Percentiles rank a stretch among this genome's conserved stretches.
These are phyloP conservation scores for Heliconius aoede DNA, from an alignment of 2,888 invertebrate species.

Conservation along the genomic window DNA sequence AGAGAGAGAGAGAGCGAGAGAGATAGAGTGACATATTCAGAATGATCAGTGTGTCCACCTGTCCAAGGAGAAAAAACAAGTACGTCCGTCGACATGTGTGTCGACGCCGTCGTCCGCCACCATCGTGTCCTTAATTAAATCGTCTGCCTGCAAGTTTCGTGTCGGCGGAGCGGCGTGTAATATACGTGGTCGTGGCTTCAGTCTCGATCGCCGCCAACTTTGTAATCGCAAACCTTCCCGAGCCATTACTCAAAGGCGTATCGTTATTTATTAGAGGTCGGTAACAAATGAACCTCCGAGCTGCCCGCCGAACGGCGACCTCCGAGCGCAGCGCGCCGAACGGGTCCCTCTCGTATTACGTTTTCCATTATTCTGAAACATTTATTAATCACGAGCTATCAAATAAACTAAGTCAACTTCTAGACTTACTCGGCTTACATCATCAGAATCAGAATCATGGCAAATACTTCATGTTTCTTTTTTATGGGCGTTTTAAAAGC, in stretches of 20 bases:
- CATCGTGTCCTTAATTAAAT: too few species aligned
- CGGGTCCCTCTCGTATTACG: conserved; percentile 43
- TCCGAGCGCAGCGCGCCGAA: neutral
- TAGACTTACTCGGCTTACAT: conserved; percentile 15
- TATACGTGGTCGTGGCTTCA: conserved; percentile 22
- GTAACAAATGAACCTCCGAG: conserved; percentile 50
- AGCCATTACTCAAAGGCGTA: conserved; percentile 53
- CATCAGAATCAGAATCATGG: neutral
- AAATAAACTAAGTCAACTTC: conserved; percentile 28
- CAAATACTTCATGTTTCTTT: neutral
- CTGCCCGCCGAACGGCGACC: conserved; percentile 9
- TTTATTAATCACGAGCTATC: conserved; percentile 45
- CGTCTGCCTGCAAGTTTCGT: conserved; percentile 26
- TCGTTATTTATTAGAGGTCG: conserved; percentile 50
- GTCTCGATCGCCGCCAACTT: conserved; percentile 48
- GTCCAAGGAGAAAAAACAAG: too few species aligned
- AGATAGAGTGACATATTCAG: too few species aligned
- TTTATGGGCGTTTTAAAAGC: neutral
- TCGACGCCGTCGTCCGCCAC: too few species aligned
- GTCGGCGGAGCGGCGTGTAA: conserved; percentile 38
- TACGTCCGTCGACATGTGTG: too few species aligned
- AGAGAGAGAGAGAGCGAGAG: too few species aligned
- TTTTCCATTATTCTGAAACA: conserved; percentile 50
- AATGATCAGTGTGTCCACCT: too few species aligned
- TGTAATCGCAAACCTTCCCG: conserved; percentile 55